Evolutionary conservation across 2,113 vertebrate genomes (phyloP).

Genomic region (Alectura lathami): DNA sequence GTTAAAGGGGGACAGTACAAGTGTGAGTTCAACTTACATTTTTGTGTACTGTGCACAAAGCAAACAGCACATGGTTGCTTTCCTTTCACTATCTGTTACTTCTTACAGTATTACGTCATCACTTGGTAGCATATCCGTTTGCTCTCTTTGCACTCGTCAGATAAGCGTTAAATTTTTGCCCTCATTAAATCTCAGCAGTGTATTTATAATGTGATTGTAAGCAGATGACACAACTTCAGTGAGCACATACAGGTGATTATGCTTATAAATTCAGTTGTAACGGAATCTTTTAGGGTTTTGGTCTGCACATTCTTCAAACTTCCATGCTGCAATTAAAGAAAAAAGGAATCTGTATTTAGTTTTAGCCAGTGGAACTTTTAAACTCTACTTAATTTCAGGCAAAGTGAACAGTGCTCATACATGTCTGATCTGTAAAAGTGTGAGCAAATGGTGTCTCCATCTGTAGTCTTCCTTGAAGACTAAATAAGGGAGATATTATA

Average conservation of each 20-base stretch:
- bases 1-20: not conserved
- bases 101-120: not conserved
- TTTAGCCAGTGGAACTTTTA: not conserved
- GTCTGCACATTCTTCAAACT: not conserved
- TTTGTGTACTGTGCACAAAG: not conserved
- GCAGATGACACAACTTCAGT: not conserved
- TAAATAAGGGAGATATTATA: not conserved
- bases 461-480: constrained; percentile 11
- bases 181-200: not conserved
- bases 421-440: not conserved
- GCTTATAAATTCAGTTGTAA: not conserved
- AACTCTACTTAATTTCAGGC: constrained; percentile 19
- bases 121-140: not conserved
- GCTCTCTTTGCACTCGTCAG: not conserved
- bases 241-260: not conserved
- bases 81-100: not conserved
- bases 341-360: not conserved
- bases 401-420: constrained; percentile 40
- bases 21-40: not conserved
- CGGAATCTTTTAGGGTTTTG: not conserved
- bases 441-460: constrained; percentile 53
- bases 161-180: not conserved
- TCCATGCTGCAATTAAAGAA: not conserved
- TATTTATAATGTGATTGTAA: not conserved
- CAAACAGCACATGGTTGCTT: not conserved